These are phyloP conservation scores for Machaerirhynchus nigripectus DNA, from an alignment of 2,113 vertebrate genomes.

Conservation along the genomic window DNA sequence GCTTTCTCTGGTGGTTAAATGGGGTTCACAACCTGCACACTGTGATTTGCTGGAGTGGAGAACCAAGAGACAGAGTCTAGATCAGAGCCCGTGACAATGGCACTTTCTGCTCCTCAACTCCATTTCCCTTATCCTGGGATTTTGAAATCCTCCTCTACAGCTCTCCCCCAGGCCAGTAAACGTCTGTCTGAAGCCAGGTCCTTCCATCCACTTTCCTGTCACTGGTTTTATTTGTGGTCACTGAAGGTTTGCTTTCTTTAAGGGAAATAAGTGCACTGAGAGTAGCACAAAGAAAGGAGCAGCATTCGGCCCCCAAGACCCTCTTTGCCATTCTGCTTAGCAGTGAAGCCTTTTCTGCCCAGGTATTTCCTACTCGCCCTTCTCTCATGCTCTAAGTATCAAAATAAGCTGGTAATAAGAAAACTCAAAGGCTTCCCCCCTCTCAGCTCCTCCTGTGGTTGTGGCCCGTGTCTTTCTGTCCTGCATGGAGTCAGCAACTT, in stretches of 20 bases:
- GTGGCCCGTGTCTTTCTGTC: neutral
- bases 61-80: neutral
- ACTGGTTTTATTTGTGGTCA: neutral
- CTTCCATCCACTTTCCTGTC: neutral
- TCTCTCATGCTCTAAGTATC: neutral
- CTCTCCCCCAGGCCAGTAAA: neutral
- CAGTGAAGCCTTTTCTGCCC: neutral
- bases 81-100: neutral
- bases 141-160: neutral
- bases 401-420: neutral
- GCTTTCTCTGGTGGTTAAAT: neutral
- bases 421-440: neutral
- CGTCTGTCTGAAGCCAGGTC: neutral
- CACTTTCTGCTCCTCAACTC: neutral
- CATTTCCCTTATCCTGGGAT: neutral
- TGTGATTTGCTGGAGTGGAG: neutral
- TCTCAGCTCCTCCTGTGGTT: neutral
- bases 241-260: neutral
- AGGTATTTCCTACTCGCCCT: neutral
- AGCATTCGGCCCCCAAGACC: neutral
- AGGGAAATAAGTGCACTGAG: neutral
- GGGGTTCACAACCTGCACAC: neutral
- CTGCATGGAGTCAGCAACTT: neutral
- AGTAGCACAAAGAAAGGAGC: too few species aligned
- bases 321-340: neutral